Base-by-base conservation (phyloP, 2,113 vertebrate species). In the Amblyornis subalaris region DNA sequence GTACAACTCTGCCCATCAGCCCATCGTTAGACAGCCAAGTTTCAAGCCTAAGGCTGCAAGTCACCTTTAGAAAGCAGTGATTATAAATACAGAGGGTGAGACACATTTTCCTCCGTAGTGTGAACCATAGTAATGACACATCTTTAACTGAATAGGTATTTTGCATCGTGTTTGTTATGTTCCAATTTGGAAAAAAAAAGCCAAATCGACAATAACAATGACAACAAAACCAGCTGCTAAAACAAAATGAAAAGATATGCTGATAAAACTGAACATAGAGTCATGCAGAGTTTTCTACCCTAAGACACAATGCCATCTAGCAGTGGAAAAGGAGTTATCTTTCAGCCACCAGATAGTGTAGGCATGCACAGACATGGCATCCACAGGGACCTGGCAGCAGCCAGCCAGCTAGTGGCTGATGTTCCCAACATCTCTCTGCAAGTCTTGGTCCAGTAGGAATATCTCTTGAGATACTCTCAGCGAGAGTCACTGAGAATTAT, bases 31-130 rank as follows among this genome's bases (percentile, higher is more conserved):
- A 18, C 3, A 79, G 19, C 12, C 57, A 69, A 20, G 2, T 40
- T 93, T 76, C 64, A 66, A 89, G 53, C 18, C 19, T 33, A 62
- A 77, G 42, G 7, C 21, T 45, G 8, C 15, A 51, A 42, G 5
- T 44, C 47, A 64, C 60, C 26, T 79, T 79, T 72, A 29, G 38
- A 80, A 85, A 81, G 13, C 2, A 51, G 25, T 14, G 19, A 50
- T 44, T 45, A 51, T 29, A 44, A 88, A 67, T 61, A 89, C 90
- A 83, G 9, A 7, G 54, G 35, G 50, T 66, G 53, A 75, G 36
- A 57, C 35, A 33, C 1, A 3, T 2, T 24, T 81, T 64, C 11
- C 15, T 23, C 6, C 5, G 20, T 1, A 1, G 11, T 38, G 24
- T 35, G 22, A 47, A 7, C 13, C 16, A 67, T 5, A 57, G 12